Conservation (phyloP, 2,888 invertebrate genomes). For the Hyalella azteca region DNA sequence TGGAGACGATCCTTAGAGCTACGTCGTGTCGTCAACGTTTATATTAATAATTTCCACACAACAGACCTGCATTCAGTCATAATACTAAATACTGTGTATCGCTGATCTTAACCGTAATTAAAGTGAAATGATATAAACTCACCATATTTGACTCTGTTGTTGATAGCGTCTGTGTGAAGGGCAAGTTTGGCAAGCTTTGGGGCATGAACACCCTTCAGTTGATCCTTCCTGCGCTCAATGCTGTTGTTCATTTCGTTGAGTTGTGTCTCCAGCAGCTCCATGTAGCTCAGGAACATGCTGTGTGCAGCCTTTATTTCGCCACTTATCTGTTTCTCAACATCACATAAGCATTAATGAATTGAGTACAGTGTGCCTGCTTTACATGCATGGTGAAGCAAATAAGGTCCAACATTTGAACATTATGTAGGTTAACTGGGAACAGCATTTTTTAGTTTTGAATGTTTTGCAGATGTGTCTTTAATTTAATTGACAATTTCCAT, state of each 20-base stretch:
- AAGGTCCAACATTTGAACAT: no score
- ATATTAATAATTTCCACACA: no score
- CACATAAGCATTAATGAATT: no score
- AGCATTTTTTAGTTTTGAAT: no score
- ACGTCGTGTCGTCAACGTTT: no score
- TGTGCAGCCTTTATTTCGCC: constrained; percentile 79
- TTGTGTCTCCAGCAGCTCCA: constrained; percentile 74
- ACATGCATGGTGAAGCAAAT: no score
- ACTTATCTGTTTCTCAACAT: no score
- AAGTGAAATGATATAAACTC: constrained; percentile 56
- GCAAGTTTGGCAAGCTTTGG: constrained; percentile 81
- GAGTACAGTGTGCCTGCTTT: no score
- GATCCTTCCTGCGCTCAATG: constrained; percentile 79
- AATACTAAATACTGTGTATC: no score
- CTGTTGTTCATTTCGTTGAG: constrained; percentile 76
- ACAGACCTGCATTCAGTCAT: background rate
- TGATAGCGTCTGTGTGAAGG: constrained; percentile 82
- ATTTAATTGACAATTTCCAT: no score
- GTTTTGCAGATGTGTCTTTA: no score
- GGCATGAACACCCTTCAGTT: constrained; percentile 78
- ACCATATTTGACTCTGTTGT: constrained; percentile 78
- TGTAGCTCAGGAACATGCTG: constrained; percentile 73
- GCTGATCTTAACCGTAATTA: background rate
- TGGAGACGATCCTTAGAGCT: background rate
- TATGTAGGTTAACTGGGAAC: no score